Percentiles rank a stretch among this genome's conserved stretches.
These are phyloP conservation scores for Hypotaenidia philippensis DNA, from an alignment of 2,797 vertebrate species.

Conservation along the genomic window DNA sequence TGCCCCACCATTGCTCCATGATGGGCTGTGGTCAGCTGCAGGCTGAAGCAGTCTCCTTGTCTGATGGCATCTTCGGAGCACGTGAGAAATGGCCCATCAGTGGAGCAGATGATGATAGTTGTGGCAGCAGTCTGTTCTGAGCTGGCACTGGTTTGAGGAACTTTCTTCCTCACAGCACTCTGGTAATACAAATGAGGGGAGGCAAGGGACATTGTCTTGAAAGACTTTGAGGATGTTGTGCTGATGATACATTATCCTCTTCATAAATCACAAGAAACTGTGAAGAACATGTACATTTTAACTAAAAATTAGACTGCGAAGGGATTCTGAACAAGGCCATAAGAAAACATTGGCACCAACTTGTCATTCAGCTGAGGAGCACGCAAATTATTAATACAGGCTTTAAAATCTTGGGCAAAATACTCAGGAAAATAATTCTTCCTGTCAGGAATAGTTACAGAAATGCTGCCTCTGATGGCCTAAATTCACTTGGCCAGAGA, in stretches of 20 bases:
- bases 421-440: slow-evolving; percentile 8
- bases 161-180: not conserved
- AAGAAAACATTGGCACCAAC: not conserved
- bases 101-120: not conserved
- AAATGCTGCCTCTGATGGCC: not conserved
- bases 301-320: not conserved
- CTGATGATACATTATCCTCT: not conserved
- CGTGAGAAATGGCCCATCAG: not conserved
- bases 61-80: not conserved
- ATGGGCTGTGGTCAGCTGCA: not conserved
- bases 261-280: not conserved
- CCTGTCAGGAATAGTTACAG: not conserved
- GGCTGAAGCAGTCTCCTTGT: not conserved
- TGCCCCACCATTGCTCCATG: not conserved
- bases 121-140: not conserved
- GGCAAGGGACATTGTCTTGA: not conserved
- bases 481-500: slow-evolving; percentile 37
- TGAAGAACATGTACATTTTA: not conserved
- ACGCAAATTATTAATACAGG: not conserved
- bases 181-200: not conserved
- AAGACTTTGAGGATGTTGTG: not conserved
- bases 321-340: not conserved
- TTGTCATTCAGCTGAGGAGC: not conserved
- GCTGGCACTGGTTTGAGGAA: not conserved
- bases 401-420: slow-evolving; percentile 6